These are phyloP conservation scores for Aporrectodea caliginosa DNA, from an alignment of 1,140 invertebrate genomes.

Conservation along the genomic window DNA sequence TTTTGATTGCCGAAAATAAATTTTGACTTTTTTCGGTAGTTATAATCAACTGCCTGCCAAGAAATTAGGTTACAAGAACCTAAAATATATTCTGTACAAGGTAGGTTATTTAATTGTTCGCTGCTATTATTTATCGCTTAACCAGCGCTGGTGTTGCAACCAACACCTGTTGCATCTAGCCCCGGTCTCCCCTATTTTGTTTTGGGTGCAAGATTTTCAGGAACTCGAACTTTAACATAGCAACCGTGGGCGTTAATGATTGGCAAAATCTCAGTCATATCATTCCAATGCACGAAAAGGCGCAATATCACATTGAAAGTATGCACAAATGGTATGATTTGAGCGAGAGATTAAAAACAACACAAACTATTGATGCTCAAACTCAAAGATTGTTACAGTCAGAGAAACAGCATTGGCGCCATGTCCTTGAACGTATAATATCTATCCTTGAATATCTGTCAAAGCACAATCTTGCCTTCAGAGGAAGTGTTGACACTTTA, in stretches of 20 bases:
- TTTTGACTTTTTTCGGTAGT: no score
- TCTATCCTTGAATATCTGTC: neutral
- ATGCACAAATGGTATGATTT: neutral
- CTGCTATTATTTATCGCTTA: no score
- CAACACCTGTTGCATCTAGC: no score
- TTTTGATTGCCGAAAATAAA: no score
- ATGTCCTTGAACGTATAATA: conserved; percentile 15
- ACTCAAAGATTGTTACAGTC: neutral
- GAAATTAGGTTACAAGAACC: no score
- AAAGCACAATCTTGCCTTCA: conserved; percentile 7
- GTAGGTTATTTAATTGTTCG: no score
- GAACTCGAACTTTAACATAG: neutral
- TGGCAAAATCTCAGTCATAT: neutral
- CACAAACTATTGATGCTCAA: neutral
- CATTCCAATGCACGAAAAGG: neutral
- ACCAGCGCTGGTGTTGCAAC: no score
- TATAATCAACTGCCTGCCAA: no score
- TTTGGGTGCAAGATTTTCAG: neutral
- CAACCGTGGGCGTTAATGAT: neutral
- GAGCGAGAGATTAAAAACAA: conserved; percentile 4
- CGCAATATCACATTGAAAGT: neutral
- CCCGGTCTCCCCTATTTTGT: no score
- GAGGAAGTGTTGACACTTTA: neutral
- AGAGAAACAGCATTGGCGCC: conserved; percentile 9
- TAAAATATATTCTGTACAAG: no score